These are phyloP conservation scores for Heterohyrax brucei DNA, from an alignment of 2,797 vertebrate species.

Conservation along the genomic window DNA sequence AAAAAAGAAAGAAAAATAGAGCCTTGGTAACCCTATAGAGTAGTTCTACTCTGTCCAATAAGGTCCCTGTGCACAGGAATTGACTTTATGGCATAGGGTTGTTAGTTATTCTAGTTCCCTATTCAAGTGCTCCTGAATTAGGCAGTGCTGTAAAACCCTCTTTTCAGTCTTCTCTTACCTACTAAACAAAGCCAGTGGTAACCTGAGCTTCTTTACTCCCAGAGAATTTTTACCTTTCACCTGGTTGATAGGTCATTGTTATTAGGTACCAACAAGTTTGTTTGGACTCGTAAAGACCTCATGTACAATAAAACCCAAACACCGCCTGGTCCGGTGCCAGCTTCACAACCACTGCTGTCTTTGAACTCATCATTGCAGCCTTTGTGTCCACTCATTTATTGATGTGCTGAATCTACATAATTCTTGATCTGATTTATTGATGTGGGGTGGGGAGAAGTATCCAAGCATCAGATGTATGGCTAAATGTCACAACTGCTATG, in stretches of 20 bases:
- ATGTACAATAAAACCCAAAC: no score
- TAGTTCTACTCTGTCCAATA: neutral
- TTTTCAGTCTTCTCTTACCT: neutral
- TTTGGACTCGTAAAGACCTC: no score
- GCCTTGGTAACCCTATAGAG: neutral
- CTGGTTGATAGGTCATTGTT: neutral
- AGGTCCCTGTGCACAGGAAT: neutral
- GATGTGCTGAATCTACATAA: neutral
- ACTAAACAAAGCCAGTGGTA: neutral
- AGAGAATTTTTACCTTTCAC: slow-evolving; percentile 33
- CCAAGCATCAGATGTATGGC: neutral
- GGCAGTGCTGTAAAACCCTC: neutral
- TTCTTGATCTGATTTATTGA: neutral
- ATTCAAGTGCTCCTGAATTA: neutral
- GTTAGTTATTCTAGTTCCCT: neutral
- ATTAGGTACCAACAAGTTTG: no score
- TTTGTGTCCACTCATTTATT: neutral
- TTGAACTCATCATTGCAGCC: no score
- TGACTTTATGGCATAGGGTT: neutral
- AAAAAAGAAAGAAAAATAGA: neutral
- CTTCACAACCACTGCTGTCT: no score
- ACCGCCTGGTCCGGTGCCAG: no score
- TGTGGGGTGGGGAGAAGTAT: neutral
- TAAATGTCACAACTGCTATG: neutral
- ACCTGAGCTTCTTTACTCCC: neutral